Conservation (phyloP, 2,113 vertebrate genomes). For the Pelobates fuscus region DNA sequence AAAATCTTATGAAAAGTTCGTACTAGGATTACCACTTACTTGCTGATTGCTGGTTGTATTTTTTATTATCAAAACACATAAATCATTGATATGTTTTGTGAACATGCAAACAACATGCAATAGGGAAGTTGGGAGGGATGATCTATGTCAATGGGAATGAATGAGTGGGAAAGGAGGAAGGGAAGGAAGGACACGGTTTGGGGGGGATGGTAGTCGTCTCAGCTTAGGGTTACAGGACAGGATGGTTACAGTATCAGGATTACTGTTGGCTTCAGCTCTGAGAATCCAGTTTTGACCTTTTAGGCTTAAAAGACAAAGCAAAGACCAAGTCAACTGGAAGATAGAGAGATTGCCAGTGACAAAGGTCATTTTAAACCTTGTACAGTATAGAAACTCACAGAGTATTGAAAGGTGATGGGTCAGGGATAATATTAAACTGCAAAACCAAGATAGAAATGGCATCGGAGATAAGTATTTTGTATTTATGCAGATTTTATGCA, state of each 20-base stretch:
- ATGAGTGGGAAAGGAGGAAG: neutral
- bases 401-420: slow-evolving; percentile 48
- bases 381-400: slow-evolving; percentile 19
- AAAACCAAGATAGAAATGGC: slow-evolving; percentile 48
- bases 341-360: slow-evolving; percentile 10
- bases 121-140: neutral
- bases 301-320: slow-evolving; percentile 11
- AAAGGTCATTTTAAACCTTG: slow-evolving; percentile 7
- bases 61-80: no score
- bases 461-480: slow-evolving; percentile 49
- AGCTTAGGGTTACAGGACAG: neutral
- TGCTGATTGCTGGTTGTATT: no score
- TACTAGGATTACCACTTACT: no score
- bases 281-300: neutral
- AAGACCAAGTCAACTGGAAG: slow-evolving; percentile 12
- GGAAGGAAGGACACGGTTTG: neutral
- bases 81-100: slow-evolving; percentile 25
- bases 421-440: slow-evolving; percentile 26
- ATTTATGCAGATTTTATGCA: slow-evolving; percentile 53
- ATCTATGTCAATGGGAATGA: slow-evolving; percentile 13
- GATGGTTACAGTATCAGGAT: neutral
- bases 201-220: neutral
- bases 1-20: no score
- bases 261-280: slow-evolving; percentile 21
- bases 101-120: slow-evolving; percentile 35